phyloP scores from a whole-genome alignment of 2,888 invertebrate species.

The Cryptosula pallasiana region DNA sequence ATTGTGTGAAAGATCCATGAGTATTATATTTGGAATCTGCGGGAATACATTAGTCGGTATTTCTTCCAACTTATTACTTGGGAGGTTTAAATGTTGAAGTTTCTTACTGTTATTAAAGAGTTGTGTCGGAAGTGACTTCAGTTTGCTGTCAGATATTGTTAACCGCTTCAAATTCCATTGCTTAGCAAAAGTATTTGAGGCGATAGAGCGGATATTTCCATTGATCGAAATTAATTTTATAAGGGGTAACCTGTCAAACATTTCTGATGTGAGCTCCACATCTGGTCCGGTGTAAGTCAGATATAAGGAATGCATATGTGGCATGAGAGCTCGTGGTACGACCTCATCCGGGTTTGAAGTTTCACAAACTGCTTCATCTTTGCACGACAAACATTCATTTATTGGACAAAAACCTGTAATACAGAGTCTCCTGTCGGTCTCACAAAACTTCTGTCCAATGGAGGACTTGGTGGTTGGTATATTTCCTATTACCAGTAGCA shows the following conservation, averaged over 20 bases:
- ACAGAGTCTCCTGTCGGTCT: not conserved
- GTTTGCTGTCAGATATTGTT: not conserved
- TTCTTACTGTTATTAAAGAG: not conserved
- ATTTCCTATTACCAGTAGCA: too few species aligned
- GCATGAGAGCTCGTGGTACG: not conserved
- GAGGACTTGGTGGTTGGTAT: too few species aligned
- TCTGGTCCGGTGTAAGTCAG: not conserved
- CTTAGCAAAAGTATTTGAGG: not conserved
- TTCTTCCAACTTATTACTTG: not conserved
- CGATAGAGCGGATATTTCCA: not conserved
- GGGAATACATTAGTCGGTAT: slow-evolving; percentile 1
- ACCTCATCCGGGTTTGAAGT: not conserved
- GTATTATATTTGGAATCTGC: not conserved
- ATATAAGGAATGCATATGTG: not conserved
- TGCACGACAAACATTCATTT: not conserved
- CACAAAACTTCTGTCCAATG: slow-evolving; percentile 8
- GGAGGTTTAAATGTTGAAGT: not conserved
- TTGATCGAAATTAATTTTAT: not conserved
- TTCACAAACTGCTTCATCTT: not conserved
- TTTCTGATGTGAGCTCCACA: not conserved
- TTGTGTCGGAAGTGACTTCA: not conserved
- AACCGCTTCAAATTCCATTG: not conserved
- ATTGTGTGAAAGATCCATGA: slow-evolving; percentile 7
- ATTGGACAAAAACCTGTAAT: not conserved
- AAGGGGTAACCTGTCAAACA: not conserved